Base-by-base conservation (phyloP, 2,797 vertebrate species). In the Ctenopoma kingsleyae region DNA sequence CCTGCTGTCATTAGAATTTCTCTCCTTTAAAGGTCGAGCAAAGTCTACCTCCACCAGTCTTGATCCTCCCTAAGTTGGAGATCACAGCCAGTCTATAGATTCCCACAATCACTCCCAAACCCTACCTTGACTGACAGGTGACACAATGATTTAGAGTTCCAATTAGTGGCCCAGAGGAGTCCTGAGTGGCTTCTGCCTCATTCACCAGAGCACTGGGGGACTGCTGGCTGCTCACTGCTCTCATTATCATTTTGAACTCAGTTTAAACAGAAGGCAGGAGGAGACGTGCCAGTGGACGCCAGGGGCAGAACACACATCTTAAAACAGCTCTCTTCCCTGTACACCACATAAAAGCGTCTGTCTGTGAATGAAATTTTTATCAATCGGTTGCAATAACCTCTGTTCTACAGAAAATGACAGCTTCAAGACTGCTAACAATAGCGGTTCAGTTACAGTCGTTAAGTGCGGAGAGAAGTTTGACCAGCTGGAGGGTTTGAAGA, bases 171-270 rank as follows among this genome's bases (percentile, higher is more conserved):
- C 87, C 81, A 87, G 80, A 88, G 81, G 89, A 91, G 88, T 84
- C 86, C 83, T 83, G 87, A 78, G 86, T 69, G 82, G 83, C 86
- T 91, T 70, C 80, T 80, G 87, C 81, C 81, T 89, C 65, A 49
- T 72, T 91, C 88, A 76, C 76, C 80, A 79, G 82, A 86, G 92
- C 87, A 82, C 92, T 89, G 86, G 84, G 90, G 95, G 93, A 95
- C 94, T 91, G 92, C 86, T 77, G 82, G 78, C 90, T 91, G 88
- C 90, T 90, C 83, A 88, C 82, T 70, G 87, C 67, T 78, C 94
- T 95, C 92, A 96, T 96, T 97, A 97, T 95, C 95, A 96, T 96
- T 94, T 93, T 95, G 94, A 97, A 95, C 95, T 92, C 92, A 91
- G 94, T 94, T 94, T 95, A 93, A 95, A 94, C 91, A 74, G 76